Base-by-base conservation (phyloP, 2,888 invertebrate species). In the Melipona bicolor region DNA sequence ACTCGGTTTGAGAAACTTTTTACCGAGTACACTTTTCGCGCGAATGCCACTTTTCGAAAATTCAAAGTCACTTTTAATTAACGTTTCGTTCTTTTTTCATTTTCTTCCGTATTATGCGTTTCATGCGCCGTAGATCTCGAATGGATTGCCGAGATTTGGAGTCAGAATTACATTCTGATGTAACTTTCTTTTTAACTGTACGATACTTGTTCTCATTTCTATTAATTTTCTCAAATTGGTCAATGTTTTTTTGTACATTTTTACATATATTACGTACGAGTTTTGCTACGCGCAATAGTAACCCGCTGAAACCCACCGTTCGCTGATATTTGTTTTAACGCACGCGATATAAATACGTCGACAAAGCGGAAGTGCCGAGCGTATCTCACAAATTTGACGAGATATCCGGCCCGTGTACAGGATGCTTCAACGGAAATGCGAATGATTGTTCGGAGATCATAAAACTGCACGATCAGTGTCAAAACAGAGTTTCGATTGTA, bases 281-380 rank as follows among this genome's bases (percentile, higher is more conserved):
- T n/a, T 15, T 54, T 54, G 15, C 21, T n/a, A 24, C 21, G 4
- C 69, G 0, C 13, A 3, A 15, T 6, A 6, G 21, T 52, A 69
- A 32, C 21, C 21, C 15, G 0, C n/a, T 13, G 27, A 52, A 68
- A 52, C 52, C 17, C 52, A 27, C 27, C 17, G 27, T 21, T 2
- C 32, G 13, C 52, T 9, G 62, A 62, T 62, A 77, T 32, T 52
- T 61, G 70, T 69, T 24, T 24, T 77, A 59, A 70, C 70, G 56
- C 36, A n/a, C 17, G 13, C 49, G 15, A 32, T 32, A 4, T 61
- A 61, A 17, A 15, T 50, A 52, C 17, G 5, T 50, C 52, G 17
- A 13, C 11, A 77, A 77, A 62, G 32, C 24, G 19, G 19, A 21
- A 52, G 1, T 27, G 27, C 27, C 21, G 50, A 27, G 32, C 56